Evolutionary conservation across 2,113 vertebrate species (phyloP), one percentile per base, ranked within the genome.

Genomic region (Chinchilla lanigera): DNA sequence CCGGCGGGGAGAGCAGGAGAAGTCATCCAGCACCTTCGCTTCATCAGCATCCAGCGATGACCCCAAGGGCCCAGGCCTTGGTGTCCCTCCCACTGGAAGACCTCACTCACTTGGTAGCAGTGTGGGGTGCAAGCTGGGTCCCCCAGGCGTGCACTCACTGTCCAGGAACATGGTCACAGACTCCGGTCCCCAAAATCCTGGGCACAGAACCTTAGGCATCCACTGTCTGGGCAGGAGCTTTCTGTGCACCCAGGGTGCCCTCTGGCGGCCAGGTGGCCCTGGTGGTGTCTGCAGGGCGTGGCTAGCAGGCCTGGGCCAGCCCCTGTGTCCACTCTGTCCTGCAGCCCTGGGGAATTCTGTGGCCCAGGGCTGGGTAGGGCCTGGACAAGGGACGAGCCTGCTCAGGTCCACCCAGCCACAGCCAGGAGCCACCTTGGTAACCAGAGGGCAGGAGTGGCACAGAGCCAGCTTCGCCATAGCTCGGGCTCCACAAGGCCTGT

Each of bases 181-280:
- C 10, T 78, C 28, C 50, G 44, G 75, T 50, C 28, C 75, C 14
- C 75, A 30, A 50, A 7, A 33, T 14, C 52, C 38, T 75, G 30
- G 11, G 71, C 80, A 4, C 12, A n/a, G 63, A 7, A 28, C 22
- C 19, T 10, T 33, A 1, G 56, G 60, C 20, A 7, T 73, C 14
- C 1, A n/a, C 10, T 30, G 38, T 67, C 89, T 28, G 0, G 38
- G 54, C 41, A 11, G 12, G 38, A 61, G 38, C 88, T 44, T 85
- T 95, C 67, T 16, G 3, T 16, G 75, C 44, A 24, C 61, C 67
- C 17, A n/a, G 96, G 75, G 50, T 89, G 90, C 96, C 96, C 81
- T 69, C 85, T 90, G n/a, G 86, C 0, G 84, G 77, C 93, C 91
- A 83, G 84, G 80, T 38, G 0, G 75, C 30, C 58, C 12, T 58